Conservation (phyloP, 2,888 invertebrate species). For the Cryptophagus acutangulus region DNA sequence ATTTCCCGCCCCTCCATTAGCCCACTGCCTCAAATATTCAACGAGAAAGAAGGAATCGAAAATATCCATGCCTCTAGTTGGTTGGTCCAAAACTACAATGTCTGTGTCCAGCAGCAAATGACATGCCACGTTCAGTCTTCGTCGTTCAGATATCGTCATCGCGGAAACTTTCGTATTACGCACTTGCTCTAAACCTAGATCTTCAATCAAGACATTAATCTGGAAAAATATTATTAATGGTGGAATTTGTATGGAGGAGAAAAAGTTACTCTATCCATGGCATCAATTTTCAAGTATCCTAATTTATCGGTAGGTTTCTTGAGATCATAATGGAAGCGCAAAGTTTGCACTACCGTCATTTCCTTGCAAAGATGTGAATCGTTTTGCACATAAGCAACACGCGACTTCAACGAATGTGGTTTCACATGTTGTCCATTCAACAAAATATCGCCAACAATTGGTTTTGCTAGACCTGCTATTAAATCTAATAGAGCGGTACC, state of each 20-base stretch:
- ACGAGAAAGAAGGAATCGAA: slow-evolving; percentile 94
- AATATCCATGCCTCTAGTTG: slow-evolving; percentile 85
- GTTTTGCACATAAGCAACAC: slow-evolving; percentile 71
- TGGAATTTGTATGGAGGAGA: background rate
- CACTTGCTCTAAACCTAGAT: slow-evolving; percentile 85
- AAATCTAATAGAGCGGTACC: slow-evolving; percentile 82
- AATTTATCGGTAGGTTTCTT: slow-evolving; percentile 59
- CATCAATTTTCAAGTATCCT: slow-evolving; percentile 64
- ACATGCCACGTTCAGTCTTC: slow-evolving; percentile 83
- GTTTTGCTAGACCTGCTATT: slow-evolving; percentile 65
- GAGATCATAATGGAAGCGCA: slow-evolving; percentile 77
- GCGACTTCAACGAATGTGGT: slow-evolving; percentile 61
- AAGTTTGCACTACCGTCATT: slow-evolving; percentile 85
- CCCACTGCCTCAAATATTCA: slow-evolving; percentile 91
- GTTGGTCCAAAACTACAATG: slow-evolving; percentile 81
- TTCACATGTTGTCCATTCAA: slow-evolving; percentile 82
- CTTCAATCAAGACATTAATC: slow-evolving; percentile 86
- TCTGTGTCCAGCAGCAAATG: slow-evolving; percentile 83
- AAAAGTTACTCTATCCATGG: slow-evolving; percentile 63
- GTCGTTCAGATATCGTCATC: slow-evolving; percentile 81
- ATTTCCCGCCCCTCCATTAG: slow-evolving; percentile 50
- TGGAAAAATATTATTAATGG: slow-evolving; percentile 44
- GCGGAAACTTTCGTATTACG: slow-evolving; percentile 79
- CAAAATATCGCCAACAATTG: slow-evolving; percentile 68
- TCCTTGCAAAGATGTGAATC: slow-evolving; percentile 76